A percentile compares a stretch with the other conserved stretches of the same genome.
These are phyloP conservation scores for Dryobota labecula DNA, from an alignment of 2,888 invertebrate genomes.

Conservation along the genomic window DNA sequence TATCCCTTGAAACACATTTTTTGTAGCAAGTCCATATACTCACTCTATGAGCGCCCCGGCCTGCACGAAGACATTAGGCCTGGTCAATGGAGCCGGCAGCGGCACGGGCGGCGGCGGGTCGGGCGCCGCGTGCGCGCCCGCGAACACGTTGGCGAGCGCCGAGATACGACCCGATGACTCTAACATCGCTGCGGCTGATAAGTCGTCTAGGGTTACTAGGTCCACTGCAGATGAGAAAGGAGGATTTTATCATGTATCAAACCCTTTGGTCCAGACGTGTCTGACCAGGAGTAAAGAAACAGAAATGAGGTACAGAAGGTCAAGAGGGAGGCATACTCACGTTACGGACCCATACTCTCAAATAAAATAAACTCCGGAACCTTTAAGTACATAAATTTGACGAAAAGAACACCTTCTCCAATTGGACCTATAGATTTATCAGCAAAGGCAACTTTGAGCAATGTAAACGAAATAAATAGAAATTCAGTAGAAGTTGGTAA, in stretches of 20 bases:
- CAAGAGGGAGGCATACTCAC: background rate
- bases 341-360: background rate
- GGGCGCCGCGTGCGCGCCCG: constrained; percentile 91
- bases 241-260: background rate
- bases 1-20: background rate
- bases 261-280: background rate
- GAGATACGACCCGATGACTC: constrained; percentile 98
- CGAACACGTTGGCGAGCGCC: constrained; percentile 95
- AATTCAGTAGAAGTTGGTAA: background rate
- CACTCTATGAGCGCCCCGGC: constrained; percentile 92
- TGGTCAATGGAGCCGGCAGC: constrained; percentile 94
- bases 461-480: background rate
- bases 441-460: background rate
- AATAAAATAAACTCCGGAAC: background rate
- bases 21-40: constrained; percentile 54
- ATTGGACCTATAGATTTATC: background rate
- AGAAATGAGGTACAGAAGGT: background rate
- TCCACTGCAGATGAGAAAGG: constrained; percentile 92
- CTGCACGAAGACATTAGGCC: constrained; percentile 93
- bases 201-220: constrained; percentile 97
- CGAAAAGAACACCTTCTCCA: background rate
- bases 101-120: constrained; percentile 91
- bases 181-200: constrained; percentile 98
- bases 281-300: background rate
- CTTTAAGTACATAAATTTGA: background rate